Evolutionary conservation across 2,113 vertebrate species (phyloP).

Genomic region (Chionis minor): DNA sequence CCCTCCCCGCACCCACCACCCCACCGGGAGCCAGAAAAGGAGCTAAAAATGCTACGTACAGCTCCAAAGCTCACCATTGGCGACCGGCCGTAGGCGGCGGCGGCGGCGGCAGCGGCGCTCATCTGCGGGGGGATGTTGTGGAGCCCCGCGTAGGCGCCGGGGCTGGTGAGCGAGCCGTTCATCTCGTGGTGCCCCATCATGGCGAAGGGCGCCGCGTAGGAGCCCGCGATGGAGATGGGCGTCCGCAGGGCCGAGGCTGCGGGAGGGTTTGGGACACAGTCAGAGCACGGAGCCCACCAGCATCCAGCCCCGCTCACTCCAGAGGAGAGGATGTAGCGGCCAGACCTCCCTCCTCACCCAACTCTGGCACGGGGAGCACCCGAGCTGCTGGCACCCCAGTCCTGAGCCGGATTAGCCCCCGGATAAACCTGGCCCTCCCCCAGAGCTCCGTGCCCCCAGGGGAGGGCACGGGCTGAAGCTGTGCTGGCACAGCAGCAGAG

Average conservation of each 20-base stretch:
- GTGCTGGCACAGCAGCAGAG: background rate
- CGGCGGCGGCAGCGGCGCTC: slow-evolving; percentile 86
- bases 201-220: slow-evolving; percentile 88
- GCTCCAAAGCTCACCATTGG: slow-evolving; percentile 88
- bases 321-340: fast-evolving
- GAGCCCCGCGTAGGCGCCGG: slow-evolving; percentile 87
- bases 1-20: background rate
- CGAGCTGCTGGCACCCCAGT: background rate
- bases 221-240: slow-evolving; percentile 87
- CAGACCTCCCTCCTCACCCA: background rate
- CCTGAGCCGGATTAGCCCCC: background rate
- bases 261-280: fast-evolving
- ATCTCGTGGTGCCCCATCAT: slow-evolving; percentile 98
- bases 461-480: fast-evolving
- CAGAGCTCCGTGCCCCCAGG: fast-evolving
- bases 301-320: background rate
- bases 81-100: slow-evolving; percentile 88
- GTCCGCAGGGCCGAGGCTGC: slow-evolving; percentile 87
- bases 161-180: slow-evolving; percentile 92
- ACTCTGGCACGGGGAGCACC: fast-evolving
- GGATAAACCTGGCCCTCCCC: fast-evolving
- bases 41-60: slow-evolving; percentile 79
- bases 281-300: fast-evolving
- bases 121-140: slow-evolving; percentile 94
- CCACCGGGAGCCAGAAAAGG: background rate